A percentile compares a stretch with the other conserved stretches of the same genome.
Conservation (phyloP, 1,140 invertebrate genomes). For the Macrotrachela quadricornifera region DNA sequence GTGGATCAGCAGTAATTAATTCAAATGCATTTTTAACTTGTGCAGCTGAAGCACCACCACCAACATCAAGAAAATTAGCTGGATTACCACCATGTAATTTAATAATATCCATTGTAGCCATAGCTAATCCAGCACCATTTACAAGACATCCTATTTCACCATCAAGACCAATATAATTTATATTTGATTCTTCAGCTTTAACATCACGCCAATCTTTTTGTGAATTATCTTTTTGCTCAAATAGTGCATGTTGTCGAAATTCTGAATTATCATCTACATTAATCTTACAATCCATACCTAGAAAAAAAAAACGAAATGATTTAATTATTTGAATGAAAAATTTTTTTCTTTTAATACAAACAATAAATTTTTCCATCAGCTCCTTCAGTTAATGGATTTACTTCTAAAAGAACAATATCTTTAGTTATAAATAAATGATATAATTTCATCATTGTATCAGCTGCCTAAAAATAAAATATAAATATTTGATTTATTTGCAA, state of each 20-base stretch:
- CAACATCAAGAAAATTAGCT: slow-evolving; percentile 37
- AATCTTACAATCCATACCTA: slow-evolving; percentile 93
- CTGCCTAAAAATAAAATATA: slow-evolving; percentile 18
- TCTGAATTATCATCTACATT: slow-evolving; percentile 94
- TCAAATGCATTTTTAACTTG: slow-evolving; percentile 53
- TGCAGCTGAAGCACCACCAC: slow-evolving; percentile 40
- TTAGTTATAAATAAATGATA: slow-evolving; percentile 78
- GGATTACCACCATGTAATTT: slow-evolving; percentile 34
- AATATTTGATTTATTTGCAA: not conserved
- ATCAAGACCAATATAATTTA: slow-evolving; percentile 55
- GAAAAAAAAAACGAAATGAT: slow-evolving; percentile 12
- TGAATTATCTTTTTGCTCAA: slow-evolving; percentile 23
- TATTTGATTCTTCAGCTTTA: slow-evolving; percentile 61
- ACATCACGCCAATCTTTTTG: slow-evolving; percentile 63
- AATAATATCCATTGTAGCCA: slow-evolving; percentile 39
- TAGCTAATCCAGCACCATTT: slow-evolving; percentile 34
- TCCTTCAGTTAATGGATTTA: slow-evolving; percentile 91
- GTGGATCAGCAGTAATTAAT: slow-evolving; percentile 21
- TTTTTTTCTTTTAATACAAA: not conserved
- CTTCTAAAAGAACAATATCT: slow-evolving; percentile 88
- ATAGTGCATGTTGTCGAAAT: slow-evolving; percentile 59
- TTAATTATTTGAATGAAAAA: not conserved
- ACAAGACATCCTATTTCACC: slow-evolving; percentile 72
- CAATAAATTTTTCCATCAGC: slow-evolving; percentile 44
- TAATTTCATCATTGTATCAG: slow-evolving; percentile 63